Base-by-base conservation (phyloP, 2,888 invertebrate species). In the Tiliacea citrago region DNA sequence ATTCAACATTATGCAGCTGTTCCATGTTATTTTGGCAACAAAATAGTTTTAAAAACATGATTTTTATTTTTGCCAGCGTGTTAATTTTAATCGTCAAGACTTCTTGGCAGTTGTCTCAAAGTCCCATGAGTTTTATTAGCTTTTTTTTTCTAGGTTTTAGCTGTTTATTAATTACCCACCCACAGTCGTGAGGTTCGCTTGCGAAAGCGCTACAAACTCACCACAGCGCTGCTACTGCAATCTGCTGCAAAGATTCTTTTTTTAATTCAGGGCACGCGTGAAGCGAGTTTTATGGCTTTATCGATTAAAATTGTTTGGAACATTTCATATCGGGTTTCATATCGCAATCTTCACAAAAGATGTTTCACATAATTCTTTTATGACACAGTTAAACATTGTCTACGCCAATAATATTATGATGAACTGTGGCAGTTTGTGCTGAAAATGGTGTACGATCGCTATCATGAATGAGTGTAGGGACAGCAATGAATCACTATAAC, bases 31-130 rank as follows among this genome's bases (percentile, higher is more conserved):
- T 94, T 94, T 96, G 94, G 93, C 94, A 95, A 90, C 91, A 92
- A 93, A 93, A 95, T 92, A 91, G 90, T 93, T 93, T 93, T 90
- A 89, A 93, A 94, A 94, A 91, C 91, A 91, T 87, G 86, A 92
- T 90, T 93, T 94, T 94, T 95, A 94, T 95, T 95, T 95, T 92
- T 87, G 90, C 91, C 85, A 78, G 89, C 82, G 87, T 91, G 87
- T 95, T 94, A 94, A 95, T 95, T 95, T 94, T 95, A 94, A 95
- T 96, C 94, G 91, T 93, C 92, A 92, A 91, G 91, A 94, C 91
- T 88, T 95, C 94, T 96, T 96, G 96, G 96, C 96, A 96, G 93
- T 92, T 93, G 93, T 92, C 91, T 94, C 95, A 95, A 95, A 95
- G 94, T 88, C 88, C 92, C 91, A 91, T 91, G 91, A 91, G 88